Base-by-base conservation (phyloP, 2,888 invertebrate genomes). In the Parascotia fuliginaria region DNA sequence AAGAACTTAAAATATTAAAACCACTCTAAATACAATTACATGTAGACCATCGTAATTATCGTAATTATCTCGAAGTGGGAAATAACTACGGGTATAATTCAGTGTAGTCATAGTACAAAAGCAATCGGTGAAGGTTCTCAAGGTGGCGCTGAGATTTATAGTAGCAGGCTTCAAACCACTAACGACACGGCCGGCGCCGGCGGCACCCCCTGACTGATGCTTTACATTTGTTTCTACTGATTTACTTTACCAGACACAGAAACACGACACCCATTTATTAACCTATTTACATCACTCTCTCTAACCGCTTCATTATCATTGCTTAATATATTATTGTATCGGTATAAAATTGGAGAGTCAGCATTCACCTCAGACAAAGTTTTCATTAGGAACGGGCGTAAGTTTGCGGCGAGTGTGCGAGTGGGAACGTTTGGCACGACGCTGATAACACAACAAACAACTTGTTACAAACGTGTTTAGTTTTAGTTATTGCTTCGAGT, bases 401-500 rank as follows among this genome's bases (percentile, higher is more conserved):
- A 91, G 89, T 91, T 91, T 80, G 85, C 75, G 87, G 85, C 70
- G 84, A 84, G 83, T 82, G 85, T 79, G 83, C 81, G 86, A 79
- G 83, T 67, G 83, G 81, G 83, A 85, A 81, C 86, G 89, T 83
- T 90, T 89, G 89, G 90, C 82, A 81, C 82, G 82, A 73, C 80
- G 81, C 89, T 90, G 91, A 92, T 92, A 92, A 91, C 89, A 88
- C 86, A 88, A 90, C 90, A 89, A 89, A 89, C 90, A 91, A 90
- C 89, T 92, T 89, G 91, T 91, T 91, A 89, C 90, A 88, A 90
- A 91, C 91, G 88, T 89, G 89, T 90, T 91, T 89, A 90, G 90
- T 90, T 90, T 90, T 88, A 90, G 90, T 89, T 90, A 89, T 90
- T 89, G 87, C 89, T 81, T 77, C 77, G 83, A 89, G 85, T 89